Evolutionary conservation across 2,888 invertebrate genomes (phyloP).

Genomic region (Melanostoma scalare): DNA sequence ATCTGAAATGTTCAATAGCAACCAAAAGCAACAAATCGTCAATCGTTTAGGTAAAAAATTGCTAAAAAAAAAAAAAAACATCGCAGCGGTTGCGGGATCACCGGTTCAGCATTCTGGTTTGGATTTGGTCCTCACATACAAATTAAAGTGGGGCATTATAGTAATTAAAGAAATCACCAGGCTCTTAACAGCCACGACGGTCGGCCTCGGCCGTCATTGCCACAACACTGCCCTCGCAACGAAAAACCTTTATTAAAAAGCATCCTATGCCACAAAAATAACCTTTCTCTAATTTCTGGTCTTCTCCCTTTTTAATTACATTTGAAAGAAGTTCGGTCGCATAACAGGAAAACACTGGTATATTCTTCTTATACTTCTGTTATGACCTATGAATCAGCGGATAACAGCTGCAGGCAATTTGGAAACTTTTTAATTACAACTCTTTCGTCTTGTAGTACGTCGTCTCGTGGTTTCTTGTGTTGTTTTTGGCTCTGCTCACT

Average conservation of each 20-base stretch:
- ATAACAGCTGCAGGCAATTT: conserved; percentile 69
- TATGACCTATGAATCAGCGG: conserved; percentile 57
- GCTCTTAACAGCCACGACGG: conserved; percentile 12
- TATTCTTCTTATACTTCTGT: conserved; percentile 41
- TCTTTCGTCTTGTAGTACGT: conserved; percentile 28
- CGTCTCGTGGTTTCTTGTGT: conserved; percentile 15
- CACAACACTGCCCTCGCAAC: conserved; percentile 3
- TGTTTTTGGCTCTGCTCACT: conserved; percentile 19
- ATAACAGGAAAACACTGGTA: conserved; percentile 26
- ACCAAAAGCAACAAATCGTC: conserved; percentile 15
- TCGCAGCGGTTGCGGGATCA: neutral
- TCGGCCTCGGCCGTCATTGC: neutral
- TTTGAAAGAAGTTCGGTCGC: conserved; percentile 43
- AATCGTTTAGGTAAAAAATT: conserved; percentile 24
- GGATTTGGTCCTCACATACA: conserved; percentile 37
- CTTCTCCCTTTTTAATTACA: conserved; percentile 39
- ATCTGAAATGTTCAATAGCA: conserved; percentile 36
- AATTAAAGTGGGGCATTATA: conserved; percentile 66
- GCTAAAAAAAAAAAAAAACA: neutral
- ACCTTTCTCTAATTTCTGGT: conserved; percentile 51
- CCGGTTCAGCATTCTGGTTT: conserved; percentile 2
- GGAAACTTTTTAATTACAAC: conserved; percentile 65
- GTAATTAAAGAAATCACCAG: conserved; percentile 69
- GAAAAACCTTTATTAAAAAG: conserved; percentile 8
- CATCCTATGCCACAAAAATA: conserved; percentile 49